phyloP scores from a whole-genome alignment of 2,113 vertebrate species.

The Pterocles orientalis region DNA sequence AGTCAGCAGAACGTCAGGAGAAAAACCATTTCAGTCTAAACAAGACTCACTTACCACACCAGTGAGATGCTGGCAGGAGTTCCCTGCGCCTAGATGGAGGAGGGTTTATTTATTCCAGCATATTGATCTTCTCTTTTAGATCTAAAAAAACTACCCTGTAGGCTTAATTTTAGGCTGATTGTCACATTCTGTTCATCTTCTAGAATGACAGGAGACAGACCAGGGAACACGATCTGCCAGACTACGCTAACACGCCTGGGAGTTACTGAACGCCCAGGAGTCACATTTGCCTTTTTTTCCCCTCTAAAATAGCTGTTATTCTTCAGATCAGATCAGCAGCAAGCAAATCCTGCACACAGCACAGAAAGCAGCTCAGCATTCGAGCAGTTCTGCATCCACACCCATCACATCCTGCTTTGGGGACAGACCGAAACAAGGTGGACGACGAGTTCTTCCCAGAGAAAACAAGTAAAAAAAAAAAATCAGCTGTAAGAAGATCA shows the following conservation, averaged over 20 bases:
- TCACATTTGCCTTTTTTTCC: background rate
- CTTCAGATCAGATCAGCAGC: background rate
- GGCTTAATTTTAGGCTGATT: background rate
- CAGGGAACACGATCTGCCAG: background rate
- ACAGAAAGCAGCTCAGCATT: background rate
- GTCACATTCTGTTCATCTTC: background rate
- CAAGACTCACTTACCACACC: background rate
- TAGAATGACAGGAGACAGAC: background rate
- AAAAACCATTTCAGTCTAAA: background rate
- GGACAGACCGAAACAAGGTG: background rate
- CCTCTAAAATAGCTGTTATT: background rate
- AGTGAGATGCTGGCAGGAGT: background rate
- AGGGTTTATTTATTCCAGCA: background rate
- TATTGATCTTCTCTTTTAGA: background rate
- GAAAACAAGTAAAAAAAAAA: background rate
- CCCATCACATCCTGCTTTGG: background rate
- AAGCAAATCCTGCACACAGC: background rate
- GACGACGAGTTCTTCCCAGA: background rate
- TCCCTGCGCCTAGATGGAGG: background rate
- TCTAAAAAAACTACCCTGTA: background rate
- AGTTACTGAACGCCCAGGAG: background rate
- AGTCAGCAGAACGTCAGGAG: background rate
- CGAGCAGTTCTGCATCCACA: background rate
- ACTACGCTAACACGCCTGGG: background rate
- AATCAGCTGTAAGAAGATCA: background rate